These are phyloP conservation scores for Colostygia pectinataria DNA, from an alignment of 2,888 invertebrate species.

Conservation along the genomic window DNA sequence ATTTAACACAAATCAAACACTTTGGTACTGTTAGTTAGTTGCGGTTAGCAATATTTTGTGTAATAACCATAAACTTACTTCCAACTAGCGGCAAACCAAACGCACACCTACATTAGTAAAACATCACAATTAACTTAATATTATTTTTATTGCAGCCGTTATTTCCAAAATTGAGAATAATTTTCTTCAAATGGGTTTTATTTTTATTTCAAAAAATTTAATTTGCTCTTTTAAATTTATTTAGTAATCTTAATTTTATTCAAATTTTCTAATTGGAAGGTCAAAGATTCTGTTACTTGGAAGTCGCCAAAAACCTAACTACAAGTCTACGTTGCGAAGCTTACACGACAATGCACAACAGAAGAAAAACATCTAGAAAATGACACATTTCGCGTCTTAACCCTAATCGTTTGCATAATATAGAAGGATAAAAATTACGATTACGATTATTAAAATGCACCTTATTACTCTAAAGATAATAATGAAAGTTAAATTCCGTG, in stretches of 20 bases:
- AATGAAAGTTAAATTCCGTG: constrained; percentile 61
- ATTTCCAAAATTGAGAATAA: constrained; percentile 40
- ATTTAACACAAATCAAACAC: constrained; percentile 83
- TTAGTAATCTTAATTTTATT: constrained; percentile 57
- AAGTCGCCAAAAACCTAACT: constrained; percentile 78
- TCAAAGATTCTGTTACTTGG: constrained; percentile 75
- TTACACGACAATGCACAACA: constrained; percentile 76
- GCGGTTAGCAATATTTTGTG: constrained; percentile 67
- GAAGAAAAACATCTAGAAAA: constrained; percentile 74
- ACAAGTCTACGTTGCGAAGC: constrained; percentile 75
- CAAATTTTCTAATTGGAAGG: constrained; percentile 76
- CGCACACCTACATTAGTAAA: constrained; percentile 62
- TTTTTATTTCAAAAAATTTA: constrained; percentile 38
- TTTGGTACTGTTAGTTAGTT: constrained; percentile 82
- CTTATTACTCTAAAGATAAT: constrained; percentile 71
- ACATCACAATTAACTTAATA: constrained; percentile 51
- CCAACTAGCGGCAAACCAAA: constrained; percentile 66
- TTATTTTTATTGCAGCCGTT: constrained; percentile 38
- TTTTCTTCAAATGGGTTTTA: constrained; percentile 54
- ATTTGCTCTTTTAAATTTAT: constrained; percentile 65
- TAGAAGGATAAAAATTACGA: constrained; percentile 75
- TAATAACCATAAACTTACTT: constrained; percentile 53
- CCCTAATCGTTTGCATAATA: constrained; percentile 69
- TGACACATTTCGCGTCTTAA: constrained; percentile 68
- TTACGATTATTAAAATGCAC: constrained; percentile 76